Evolutionary conservation across 2,888 invertebrate genomes (phyloP), one percentile per base, ranked within the genome.

Genomic region (Scaptomyza tumidula): DNA sequence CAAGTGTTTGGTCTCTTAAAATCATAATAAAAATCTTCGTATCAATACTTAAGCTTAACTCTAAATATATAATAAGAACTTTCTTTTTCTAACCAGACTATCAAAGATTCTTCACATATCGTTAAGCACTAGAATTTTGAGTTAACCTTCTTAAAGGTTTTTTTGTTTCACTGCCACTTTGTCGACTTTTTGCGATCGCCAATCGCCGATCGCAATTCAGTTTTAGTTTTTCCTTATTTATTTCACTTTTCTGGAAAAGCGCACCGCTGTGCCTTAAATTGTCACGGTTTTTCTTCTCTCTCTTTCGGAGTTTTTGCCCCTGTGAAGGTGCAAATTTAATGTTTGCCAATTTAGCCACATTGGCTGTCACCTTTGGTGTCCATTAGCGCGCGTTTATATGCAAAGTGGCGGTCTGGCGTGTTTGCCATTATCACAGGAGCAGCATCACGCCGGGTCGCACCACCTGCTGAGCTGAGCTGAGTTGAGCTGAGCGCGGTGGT

Each of bases 281-380:
- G 88, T 88, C 85, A 85, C 85, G 85, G 88, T 75, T 88, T 67
- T 19, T 19, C 19, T 19, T 19, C 19, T 19, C 19, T 19, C 19
- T 19, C 19, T 19, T 19, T 19, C 19, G 19, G 19, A 19, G 1
- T 5, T 78, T 64, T 33, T 67, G 68, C 39, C 66, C 70, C 86
- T 80, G 72, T 69, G 81, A 80, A 86, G 88, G 85, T 88, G 88
- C 88, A 85, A 85, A 88, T 89, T 88, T 88, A 89, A 81, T 88
- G 86, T 89, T 88, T 88, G 88, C 87, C 88, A 88, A 88, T 89
- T 88, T 89, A 89, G 88, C 76, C 82, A 75, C 66, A 77, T 83
- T 89, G 77, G 82, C 89, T 88, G 89, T 89, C 88, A 88, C 88
- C 88, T 89, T 88, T 83, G 89, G 87, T 88, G 88, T 88, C 88